Conservation (phyloP, 2,797 vertebrate species). For the Hydrophis major region DNA sequence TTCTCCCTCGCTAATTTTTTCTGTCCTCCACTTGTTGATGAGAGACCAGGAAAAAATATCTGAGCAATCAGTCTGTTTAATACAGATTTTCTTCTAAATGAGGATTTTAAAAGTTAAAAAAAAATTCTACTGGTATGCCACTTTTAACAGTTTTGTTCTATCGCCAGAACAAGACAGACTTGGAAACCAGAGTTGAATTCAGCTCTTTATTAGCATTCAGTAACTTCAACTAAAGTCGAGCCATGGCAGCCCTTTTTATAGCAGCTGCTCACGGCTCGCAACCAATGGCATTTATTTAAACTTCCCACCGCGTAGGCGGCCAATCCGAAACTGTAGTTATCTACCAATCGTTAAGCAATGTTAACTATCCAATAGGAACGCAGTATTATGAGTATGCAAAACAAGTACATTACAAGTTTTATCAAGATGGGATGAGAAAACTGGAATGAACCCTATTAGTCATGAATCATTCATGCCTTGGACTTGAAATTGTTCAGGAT, state of each 20-base stretch:
- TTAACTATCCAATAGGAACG: no score
- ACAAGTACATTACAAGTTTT: neutral
- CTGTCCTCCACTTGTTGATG: neutral
- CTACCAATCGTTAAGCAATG: no score
- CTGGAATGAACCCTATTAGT: neutral
- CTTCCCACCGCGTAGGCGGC: no score
- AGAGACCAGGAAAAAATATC: neutral
- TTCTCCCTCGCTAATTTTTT: neutral
- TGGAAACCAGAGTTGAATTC: no score
- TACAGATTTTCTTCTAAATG: neutral
- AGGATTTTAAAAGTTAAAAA: neutral
- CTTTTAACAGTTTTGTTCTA: neutral
- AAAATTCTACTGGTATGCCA: neutral
- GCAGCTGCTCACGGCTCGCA: no score
- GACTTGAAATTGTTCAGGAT: neutral
- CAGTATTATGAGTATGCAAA: no score
- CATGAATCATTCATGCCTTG: neutral
- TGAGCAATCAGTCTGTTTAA: neutral
- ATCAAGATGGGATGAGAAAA: neutral
- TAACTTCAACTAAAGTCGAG: no score
- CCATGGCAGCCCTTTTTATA: no score
- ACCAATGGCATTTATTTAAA: no score
- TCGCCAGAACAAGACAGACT: no score
- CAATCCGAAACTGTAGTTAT: no score
- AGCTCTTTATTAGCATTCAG: no score